Percentiles rank a stretch among this genome's conserved stretches.
phyloP scores from a whole-genome alignment of 2,888 invertebrate species.

The Dasypogon diadema region DNA sequence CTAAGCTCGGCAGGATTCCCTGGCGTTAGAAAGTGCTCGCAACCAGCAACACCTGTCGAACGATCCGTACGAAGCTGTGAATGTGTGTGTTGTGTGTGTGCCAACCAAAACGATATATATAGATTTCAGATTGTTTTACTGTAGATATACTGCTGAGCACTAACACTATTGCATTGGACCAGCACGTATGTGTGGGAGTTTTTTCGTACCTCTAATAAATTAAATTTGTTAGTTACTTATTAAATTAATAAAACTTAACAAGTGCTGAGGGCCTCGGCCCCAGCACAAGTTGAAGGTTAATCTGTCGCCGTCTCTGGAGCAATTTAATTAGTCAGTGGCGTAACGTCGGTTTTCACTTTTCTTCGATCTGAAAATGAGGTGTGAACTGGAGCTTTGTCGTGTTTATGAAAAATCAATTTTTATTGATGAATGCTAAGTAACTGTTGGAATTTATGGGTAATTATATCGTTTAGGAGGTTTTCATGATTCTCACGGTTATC shows the following conservation, averaged over 20 bases:
- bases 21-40: neutral
- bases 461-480: too few relatives aligned
- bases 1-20: conserved; percentile 30
- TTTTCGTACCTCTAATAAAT: conserved; percentile 55
- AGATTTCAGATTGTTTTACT: neutral
- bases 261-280: conserved; percentile 54
- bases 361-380: conserved; percentile 1
- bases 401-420: conserved; percentile 27
- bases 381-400: conserved; percentile 24
- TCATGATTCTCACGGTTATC: too few relatives aligned
- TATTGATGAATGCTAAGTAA: conserved; percentile 6
- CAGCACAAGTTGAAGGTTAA: conserved; percentile 53
- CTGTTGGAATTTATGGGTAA: neutral
- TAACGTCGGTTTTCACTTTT: conserved; percentile 31
- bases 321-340: conserved; percentile 32
- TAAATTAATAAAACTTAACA: conserved; percentile 57
- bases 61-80: conserved; percentile 3
- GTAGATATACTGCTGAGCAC: conserved; percentile 20
- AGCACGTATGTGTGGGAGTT: conserved; percentile 33
- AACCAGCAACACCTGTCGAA: conserved; percentile 32
- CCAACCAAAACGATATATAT: neutral
- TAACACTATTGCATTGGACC: conserved; percentile 12
- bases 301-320: conserved; percentile 22
- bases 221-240: conserved; percentile 57
- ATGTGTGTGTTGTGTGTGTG: conserved; percentile 33